Percentiles rank a stretch among this genome's conserved stretches.
Evolutionary conservation across 2,113 vertebrate species (phyloP).

Genomic region (Corythoichthys haematopterus): DNA sequence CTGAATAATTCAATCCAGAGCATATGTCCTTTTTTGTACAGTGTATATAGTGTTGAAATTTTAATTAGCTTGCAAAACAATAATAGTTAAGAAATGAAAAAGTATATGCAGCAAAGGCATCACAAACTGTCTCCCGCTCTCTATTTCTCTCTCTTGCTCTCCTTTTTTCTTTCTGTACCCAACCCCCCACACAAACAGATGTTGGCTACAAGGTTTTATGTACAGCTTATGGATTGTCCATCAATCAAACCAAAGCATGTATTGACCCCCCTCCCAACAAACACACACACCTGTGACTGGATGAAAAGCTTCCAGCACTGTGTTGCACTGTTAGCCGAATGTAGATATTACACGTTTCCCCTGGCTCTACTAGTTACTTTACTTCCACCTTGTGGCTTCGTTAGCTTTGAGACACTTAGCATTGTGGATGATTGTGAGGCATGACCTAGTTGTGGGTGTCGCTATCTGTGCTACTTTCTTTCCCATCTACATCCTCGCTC

Average conservation of each 20-base stretch:
- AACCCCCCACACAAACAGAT: constrained; percentile 51
- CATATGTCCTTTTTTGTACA: not conserved
- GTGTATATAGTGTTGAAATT: not conserved
- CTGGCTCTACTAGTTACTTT: constrained; percentile 67
- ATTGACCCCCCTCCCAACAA: constrained; percentile 32
- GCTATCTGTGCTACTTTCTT: constrained; percentile 15
- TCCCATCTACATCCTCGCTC: constrained; percentile 36
- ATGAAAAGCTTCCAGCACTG: constrained; percentile 47
- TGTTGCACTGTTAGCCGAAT: constrained; percentile 55
- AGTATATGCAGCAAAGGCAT: not conserved
- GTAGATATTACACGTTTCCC: constrained; percentile 70
- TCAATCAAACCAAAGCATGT: constrained; percentile 54
- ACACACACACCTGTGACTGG: constrained; percentile 15
- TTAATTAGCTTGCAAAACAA: not conserved
- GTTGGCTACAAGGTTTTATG: constrained; percentile 51
- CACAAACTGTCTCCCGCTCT: not conserved
- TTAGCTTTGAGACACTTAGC: constrained; percentile 66
- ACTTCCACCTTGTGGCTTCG: constrained; percentile 70
- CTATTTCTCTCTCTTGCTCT: not conserved
- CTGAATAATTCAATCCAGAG: not conserved
- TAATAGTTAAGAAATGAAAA: not conserved
- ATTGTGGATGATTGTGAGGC: constrained; percentile 60
- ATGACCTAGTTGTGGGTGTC: constrained; percentile 70
- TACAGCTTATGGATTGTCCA: constrained; percentile 55
- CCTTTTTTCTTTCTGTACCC: constrained; percentile 3